Evolutionary conservation across 2,797 vertebrate genomes (phyloP), one percentile per base, ranked within the genome.

Genomic region (Epinephelus awoara): DNA sequence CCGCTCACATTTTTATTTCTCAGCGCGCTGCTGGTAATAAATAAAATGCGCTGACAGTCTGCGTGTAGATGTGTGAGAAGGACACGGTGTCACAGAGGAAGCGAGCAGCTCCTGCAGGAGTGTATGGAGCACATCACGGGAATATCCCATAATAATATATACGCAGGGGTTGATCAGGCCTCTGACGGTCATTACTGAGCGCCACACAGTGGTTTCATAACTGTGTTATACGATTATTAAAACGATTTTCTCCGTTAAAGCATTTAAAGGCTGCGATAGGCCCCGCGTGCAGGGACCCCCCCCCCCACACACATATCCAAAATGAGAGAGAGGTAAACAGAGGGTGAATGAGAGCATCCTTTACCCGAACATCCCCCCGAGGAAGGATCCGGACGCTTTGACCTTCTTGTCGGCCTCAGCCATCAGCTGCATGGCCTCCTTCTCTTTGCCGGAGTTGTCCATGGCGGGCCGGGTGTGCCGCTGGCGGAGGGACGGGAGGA

Each of bases 351-450:
- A 25, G n/a, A 54, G 75, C 72, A 73, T 83, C 76, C n/a, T 79
- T 92, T 95, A 98, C 98, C 98, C 97, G 92, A 99, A 99, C 94
- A 98, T 96, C 67, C 97, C 97, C 82, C 97, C 96, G 67, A 98
- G 94, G 92, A 99, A 98, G 67, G 98, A 99, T 57, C 98, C 97
- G 49, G 98, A 99, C 57, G 97, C 96, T 87, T 98, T 98, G 91
- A 99, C 97, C 89, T 98, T 96, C 86, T 99, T 99, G 94, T 98
- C 97, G 50, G 98, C 97, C 56, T 98, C 98, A 8, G 98, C 97
- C 97, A 99, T 98, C 86, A 99, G 95, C 94, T 98, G 97, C 91
- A 99, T 96, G 73, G 98, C 98, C 94, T 98, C 98, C 79, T 98
- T 97, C 91, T 98, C 98, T 91, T 98, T 99, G 3, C 97, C 98